These are phyloP conservation scores for Chaetogeoica ovagalla DNA, from an alignment of 2,888 invertebrate species.

Conservation along the genomic window DNA sequence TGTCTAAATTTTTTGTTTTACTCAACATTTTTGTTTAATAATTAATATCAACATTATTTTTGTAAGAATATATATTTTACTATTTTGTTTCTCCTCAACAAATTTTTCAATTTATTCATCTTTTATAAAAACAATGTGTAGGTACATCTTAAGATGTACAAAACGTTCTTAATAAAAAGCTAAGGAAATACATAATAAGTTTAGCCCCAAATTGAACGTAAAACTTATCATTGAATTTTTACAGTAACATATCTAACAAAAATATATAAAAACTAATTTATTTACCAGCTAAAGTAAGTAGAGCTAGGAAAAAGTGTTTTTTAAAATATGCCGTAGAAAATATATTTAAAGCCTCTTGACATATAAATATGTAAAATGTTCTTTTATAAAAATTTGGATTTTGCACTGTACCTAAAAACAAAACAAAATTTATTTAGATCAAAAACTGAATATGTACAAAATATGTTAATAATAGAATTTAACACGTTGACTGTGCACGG, in stretches of 20 bases:
- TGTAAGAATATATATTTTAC: no score
- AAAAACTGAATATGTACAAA: neutral
- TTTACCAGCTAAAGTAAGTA: slow-evolving; percentile 32
- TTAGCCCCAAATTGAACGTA: neutral
- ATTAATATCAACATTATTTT: no score
- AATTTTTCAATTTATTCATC: no score
- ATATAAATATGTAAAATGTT: slow-evolving; percentile 41
- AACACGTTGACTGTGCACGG: no score
- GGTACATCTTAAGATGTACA: neutral
- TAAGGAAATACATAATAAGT: neutral
- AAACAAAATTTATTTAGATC: neutral
- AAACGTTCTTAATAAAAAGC: neutral
- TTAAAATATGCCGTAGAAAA: slow-evolving; percentile 46
- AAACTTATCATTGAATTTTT: neutral
- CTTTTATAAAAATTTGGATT: slow-evolving; percentile 44
- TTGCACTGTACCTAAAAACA: slow-evolving; percentile 27
- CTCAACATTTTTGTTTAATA: no score
- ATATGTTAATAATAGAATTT: neutral
- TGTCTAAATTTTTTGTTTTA: no score
- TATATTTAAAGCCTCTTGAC: slow-evolving; percentile 44
- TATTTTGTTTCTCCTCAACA: no score
- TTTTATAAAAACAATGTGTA: no score
- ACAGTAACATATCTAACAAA: neutral
- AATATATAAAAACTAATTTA: neutral
- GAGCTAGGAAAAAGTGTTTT: slow-evolving; percentile 32